phyloP scores from a whole-genome alignment of 2,888 invertebrate species.

The Maniola hyperantus region DNA sequence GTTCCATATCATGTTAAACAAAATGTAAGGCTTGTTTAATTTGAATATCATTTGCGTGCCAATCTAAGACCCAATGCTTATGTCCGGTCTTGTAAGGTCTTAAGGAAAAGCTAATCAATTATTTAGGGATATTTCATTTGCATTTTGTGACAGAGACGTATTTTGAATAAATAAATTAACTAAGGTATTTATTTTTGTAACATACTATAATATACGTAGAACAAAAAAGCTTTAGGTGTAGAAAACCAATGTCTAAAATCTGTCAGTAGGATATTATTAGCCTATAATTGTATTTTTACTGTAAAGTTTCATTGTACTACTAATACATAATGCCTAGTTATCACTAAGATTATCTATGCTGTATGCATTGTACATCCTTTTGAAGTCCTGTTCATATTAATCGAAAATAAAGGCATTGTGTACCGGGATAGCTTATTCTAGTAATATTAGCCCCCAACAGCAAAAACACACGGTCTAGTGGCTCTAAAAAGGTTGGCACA shows the following conservation, averaged over 20 bases:
- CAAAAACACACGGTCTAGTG: background rate
- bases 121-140: slow-evolving; percentile 64
- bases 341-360: too few relatives aligned
- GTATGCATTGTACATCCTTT: too few relatives aligned
- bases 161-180: slow-evolving; percentile 31
- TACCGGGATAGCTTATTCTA: too few relatives aligned
- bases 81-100: slow-evolving; percentile 53
- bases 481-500: background rate
- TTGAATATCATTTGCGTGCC: slow-evolving; percentile 58
- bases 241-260: too few relatives aligned
- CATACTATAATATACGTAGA: too few relatives aligned
- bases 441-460: background rate
- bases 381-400: too few relatives aligned
- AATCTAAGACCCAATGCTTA: slow-evolving; percentile 47
- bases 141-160: slow-evolving; percentile 47
- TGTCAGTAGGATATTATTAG: too few relatives aligned
- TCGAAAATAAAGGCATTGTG: too few relatives aligned
- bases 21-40: slow-evolving; percentile 56
- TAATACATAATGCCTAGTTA: too few relatives aligned
- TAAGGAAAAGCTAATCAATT: slow-evolving; percentile 63
- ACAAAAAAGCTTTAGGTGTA: too few relatives aligned
- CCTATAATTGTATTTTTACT: too few relatives aligned
- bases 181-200: background rate
- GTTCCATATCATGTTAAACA: slow-evolving; percentile 53
- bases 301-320: too few relatives aligned